A percentile compares a stretch with the other conserved stretches of the same genome.
These are phyloP conservation scores for Craseonycteris thonglongyai DNA, from an alignment of 2,113 vertebrate species.

Conservation along the genomic window DNA sequence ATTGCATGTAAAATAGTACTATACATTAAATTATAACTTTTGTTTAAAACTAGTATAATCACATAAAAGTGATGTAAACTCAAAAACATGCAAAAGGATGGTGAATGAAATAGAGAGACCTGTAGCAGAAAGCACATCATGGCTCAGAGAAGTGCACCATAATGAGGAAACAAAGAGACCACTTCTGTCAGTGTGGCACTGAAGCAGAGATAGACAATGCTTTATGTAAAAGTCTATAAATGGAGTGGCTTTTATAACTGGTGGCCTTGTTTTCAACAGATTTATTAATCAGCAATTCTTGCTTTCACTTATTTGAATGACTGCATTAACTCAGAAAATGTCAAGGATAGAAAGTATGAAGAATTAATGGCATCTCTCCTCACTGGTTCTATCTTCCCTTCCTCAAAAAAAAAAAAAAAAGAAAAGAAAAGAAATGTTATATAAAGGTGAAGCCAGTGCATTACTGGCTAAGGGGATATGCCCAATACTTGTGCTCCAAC, in stretches of 20 bases:
- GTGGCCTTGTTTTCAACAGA: neutral
- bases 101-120: neutral
- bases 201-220: neutral
- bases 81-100: neutral
- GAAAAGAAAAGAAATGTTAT: neutral
- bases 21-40: neutral
- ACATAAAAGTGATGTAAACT: neutral
- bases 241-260: neutral
- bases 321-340: neutral
- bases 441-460: neutral
- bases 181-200: neutral
- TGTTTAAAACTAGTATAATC: neutral
- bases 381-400: neutral
- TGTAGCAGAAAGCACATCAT: neutral
- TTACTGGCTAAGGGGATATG: neutral
- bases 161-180: neutral
- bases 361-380: neutral
- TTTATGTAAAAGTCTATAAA: neutral
- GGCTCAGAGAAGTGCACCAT: neutral
- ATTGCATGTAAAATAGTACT: slow-evolving; percentile 10
- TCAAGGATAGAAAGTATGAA: neutral
- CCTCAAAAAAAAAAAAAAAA: neutral
- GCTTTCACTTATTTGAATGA: neutral
- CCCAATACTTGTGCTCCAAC: neutral
- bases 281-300: neutral